Evolutionary conservation across 1,140 invertebrate species (phyloP), one percentile per base, ranked within the genome.

Genomic region (Propsilocerus akamusi): DNA sequence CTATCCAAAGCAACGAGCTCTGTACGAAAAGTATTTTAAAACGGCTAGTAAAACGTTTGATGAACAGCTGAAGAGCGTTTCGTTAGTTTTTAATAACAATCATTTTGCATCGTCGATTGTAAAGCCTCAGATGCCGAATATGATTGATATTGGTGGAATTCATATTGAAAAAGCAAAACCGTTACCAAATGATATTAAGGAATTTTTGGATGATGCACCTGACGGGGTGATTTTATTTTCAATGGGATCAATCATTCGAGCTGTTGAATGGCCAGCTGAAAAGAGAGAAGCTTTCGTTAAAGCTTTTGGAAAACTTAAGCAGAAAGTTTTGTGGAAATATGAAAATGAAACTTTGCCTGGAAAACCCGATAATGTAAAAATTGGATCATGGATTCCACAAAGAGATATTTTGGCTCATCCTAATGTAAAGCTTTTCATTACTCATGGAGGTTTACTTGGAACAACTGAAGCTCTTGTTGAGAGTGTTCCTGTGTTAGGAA

Each of bases 401-500:
- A 74, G 73, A 51, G 80, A 81, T 5, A 20, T 41, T 20, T 61
- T 83, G 53, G 81, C 72, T 25, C 80, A 83, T 66, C 68, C 69
- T 1, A 83, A 83, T 53, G 66, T 81, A 2, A 73, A 72, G 56
- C 65, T 71, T 0, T 82, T 86, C 53, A 76, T 86, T 25, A 80
- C 80, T 0, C 80, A 85, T 55, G 80, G 78, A 8, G 83, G 83
- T n/a, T 59, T 77, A 20, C 66, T 81, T 24, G 81, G 81, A 49
- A 69, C 77, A 7, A 74, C 77, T 52, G 83, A 86, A 63, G 74
- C 80, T 4, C 63, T 84, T 12, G 77, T 78, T 61, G 74, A 80
- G 54, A 75, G 75, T 57, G 73, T 80, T 6, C 83, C 83, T 2
- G 68, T 84, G 5, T 63, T 86, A 17, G 79, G 76, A 3, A 69